A percentile compares a stretch with the other conserved stretches of the same genome.
Conservation (phyloP, 2,113 vertebrate genomes). For the Campylomormyrus numenius region DNA sequence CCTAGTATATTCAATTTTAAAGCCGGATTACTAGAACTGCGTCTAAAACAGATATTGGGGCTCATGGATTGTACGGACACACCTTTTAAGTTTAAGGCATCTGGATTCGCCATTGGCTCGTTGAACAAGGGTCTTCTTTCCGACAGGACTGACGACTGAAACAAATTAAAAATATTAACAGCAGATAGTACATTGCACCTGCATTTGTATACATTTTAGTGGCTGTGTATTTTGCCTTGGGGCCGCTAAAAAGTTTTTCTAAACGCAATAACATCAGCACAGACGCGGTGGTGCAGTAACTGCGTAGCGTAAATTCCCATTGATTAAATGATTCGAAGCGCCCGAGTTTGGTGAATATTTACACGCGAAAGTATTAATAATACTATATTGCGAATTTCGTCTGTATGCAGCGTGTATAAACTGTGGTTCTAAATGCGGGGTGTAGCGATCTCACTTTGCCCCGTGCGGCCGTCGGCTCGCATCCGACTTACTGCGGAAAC, state of each 20-base stretch:
- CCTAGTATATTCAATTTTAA: neutral
- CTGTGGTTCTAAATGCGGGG: neutral
- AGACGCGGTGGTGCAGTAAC: neutral
- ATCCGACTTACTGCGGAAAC: neutral
- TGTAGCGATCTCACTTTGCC: neutral
- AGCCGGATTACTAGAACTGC: neutral
- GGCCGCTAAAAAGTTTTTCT: neutral
- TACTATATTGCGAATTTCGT: neutral
- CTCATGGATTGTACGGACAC: conserved; percentile 11
- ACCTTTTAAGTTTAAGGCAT: conserved; percentile 73
- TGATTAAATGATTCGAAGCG: neutral
- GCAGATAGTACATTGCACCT: neutral
- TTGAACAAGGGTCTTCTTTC: neutral
- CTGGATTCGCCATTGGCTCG: conserved; percentile 60
- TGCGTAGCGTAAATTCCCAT: neutral
- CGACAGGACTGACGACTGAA: neutral
- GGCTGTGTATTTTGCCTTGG: neutral
- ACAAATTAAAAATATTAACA: neutral
- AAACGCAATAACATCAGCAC: neutral
- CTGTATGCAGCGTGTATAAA: neutral
- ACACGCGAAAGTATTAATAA: neutral
- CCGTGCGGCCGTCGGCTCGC: neutral
- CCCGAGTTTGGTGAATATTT: neutral
- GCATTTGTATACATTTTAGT: neutral
- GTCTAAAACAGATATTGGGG: neutral